These are phyloP conservation scores for Leptosomus discolor DNA, from an alignment of 2,113 vertebrate genomes.

Conservation along the genomic window DNA sequence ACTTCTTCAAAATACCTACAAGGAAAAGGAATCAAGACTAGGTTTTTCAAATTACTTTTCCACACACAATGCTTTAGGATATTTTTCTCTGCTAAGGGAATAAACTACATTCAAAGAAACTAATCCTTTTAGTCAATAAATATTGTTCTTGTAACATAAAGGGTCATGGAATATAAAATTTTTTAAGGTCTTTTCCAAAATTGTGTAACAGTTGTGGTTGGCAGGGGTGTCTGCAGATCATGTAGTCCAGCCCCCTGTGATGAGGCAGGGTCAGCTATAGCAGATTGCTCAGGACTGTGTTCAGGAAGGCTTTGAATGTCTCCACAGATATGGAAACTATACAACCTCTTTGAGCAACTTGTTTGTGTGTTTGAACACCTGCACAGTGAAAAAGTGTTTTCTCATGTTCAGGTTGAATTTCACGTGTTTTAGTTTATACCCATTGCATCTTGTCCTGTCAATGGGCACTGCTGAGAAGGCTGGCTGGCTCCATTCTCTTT, in stretches of 20 bases:
- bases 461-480: not conserved
- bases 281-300: not conserved
- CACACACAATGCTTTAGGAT: not conserved
- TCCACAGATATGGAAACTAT: not conserved
- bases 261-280: not conserved
- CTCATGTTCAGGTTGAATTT: not conserved
- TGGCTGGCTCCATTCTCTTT: not conserved
- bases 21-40: not conserved
- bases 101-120: not conserved
- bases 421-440: not conserved
- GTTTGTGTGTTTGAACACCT: not conserved
- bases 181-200: not conserved
- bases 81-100: not conserved
- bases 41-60: not conserved
- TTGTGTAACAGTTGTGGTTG: not conserved
- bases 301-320: not conserved
- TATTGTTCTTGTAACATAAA: not conserved
- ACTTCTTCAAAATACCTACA: not conserved
- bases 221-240: not conserved
- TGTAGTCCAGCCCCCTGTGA: fast-evolving
- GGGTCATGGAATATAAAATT: not conserved
- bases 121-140: not conserved
- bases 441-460: not conserved
- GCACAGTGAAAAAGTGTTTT: not conserved
- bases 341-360: not conserved